Percentiles rank a stretch among this genome's conserved stretches.
These are phyloP conservation scores for Brenthis ino DNA, from an alignment of 2,888 invertebrate genomes.

Conservation along the genomic window DNA sequence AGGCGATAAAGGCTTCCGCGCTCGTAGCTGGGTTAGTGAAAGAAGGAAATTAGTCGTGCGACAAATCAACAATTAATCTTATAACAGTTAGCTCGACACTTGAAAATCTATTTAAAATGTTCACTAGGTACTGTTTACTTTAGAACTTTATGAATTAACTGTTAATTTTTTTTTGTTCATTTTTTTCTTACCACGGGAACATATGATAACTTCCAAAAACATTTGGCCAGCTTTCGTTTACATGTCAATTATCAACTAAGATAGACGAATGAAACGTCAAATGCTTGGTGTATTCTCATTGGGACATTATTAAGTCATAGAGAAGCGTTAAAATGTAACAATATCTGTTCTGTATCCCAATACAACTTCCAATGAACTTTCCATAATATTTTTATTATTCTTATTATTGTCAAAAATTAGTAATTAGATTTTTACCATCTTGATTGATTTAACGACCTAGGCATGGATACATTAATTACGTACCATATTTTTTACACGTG, in stretches of 20 bases:
- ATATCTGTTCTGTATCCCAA: background rate
- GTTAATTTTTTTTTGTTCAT: background rate
- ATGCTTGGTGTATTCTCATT: background rate
- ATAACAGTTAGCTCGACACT: slow-evolving; percentile 22
- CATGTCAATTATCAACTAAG: slow-evolving; percentile 5
- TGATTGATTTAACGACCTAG: background rate
- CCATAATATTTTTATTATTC: background rate
- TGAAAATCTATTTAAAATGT: slow-evolving; percentile 2
- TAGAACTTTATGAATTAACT: background rate
- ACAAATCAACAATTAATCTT: slow-evolving; percentile 42
- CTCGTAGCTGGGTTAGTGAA: slow-evolving; percentile 51
- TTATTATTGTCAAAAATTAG: no score
- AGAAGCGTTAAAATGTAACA: slow-evolving; percentile 11
- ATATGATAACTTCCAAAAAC: slow-evolving; percentile 28
- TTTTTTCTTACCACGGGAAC: slow-evolving; percentile 9
- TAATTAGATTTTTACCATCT: no score
- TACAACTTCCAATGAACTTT: no score
- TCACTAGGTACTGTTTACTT: background rate
- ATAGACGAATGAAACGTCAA: background rate
- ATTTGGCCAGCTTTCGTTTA: background rate
- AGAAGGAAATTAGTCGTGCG: slow-evolving; percentile 61
- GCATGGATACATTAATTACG: background rate
- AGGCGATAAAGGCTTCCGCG: slow-evolving; percentile 73
- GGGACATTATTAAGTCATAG: background rate
- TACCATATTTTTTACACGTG: background rate